phyloP scores from a whole-genome alignment of 37 sponge, comb jelly and placozoan genomes.

The Beroe forskalii region DNA sequence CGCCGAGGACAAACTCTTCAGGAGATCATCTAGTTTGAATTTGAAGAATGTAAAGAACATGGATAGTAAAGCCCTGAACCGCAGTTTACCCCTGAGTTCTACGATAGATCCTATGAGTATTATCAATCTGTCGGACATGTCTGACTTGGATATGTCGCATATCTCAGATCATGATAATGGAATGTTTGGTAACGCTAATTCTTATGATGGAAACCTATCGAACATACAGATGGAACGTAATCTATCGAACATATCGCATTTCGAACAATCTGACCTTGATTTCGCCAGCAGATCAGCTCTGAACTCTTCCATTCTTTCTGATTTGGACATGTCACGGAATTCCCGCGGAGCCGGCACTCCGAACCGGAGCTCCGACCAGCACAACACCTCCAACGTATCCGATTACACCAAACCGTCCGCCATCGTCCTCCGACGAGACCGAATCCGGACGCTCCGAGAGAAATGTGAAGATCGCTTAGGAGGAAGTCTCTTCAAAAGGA shows the following conservation, averaged over 20 bases:
- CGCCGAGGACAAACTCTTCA: background rate
- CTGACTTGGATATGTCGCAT: constrained; percentile 2
- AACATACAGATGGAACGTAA: background rate
- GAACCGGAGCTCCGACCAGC: background rate
- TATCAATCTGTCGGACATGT: constrained; percentile 17
- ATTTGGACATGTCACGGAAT: background rate
- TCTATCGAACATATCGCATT: background rate
- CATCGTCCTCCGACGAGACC: constrained; percentile 37
- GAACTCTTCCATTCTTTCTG: background rate
- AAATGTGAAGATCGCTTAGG: constrained; percentile 21
- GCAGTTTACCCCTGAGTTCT: constrained; percentile 7
- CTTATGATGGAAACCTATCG: background rate
- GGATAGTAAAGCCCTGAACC: background rate
- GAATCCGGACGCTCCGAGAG: constrained; percentile 15
- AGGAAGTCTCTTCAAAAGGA: background rate
- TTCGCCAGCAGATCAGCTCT: background rate
- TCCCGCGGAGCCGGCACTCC: background rate
- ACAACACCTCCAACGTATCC: background rate
- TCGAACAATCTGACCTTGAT: background rate
- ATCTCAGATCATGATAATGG: background rate
- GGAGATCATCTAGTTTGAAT: background rate
- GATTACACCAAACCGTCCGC: constrained; percentile 63
- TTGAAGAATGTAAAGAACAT: background rate
- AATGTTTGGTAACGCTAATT: background rate
- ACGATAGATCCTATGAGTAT: background rate